Conservation (phyloP, 2,888 invertebrate species). For the Andrena haemorrhoa region DNA sequence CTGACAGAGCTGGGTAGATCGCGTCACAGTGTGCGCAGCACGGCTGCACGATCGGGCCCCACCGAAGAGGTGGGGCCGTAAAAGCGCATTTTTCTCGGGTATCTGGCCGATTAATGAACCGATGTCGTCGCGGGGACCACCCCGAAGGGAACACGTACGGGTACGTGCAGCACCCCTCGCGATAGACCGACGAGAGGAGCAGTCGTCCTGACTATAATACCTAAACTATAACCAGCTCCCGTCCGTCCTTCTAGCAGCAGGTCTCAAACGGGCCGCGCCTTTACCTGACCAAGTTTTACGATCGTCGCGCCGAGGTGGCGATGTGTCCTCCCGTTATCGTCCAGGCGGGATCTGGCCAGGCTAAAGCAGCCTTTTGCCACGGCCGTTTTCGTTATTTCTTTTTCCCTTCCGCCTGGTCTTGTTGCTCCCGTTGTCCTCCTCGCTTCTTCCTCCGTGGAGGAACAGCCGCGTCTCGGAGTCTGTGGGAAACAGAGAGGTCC, state of each 20-base stretch:
- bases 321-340: slow-evolving; percentile 84
- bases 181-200: slow-evolving; percentile 60
- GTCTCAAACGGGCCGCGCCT: slow-evolving; percentile 81
- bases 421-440: slow-evolving; percentile 54
- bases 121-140: slow-evolving; percentile 83
- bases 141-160: slow-evolving; percentile 79
- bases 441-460: slow-evolving; percentile 41
- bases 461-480: slow-evolving; percentile 14
- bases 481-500: slow-evolving; percentile 47
- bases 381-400: slow-evolving; percentile 71
- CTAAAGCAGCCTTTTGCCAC: slow-evolving; percentile 73
- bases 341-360: slow-evolving; percentile 79
- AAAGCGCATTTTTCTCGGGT: slow-evolving; percentile 80
- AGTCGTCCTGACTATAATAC: slow-evolving; percentile 76
- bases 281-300: slow-evolving; percentile 84
- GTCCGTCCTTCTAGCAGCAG: slow-evolving; percentile 74
- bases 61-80: slow-evolving; percentile 63
- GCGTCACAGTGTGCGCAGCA: slow-evolving; percentile 29
- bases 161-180: slow-evolving; percentile 64
- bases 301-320: slow-evolving; percentile 84
- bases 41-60: slow-evolving; percentile 43
- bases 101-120: slow-evolving; percentile 84
- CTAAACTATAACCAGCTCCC: slow-evolving; percentile 80
- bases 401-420: slow-evolving; percentile 58
- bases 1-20: slow-evolving; percentile 8